Evolutionary conservation across 2,797 vertebrate genomes (phyloP).

Genomic region (Danionella dracula): DNA sequence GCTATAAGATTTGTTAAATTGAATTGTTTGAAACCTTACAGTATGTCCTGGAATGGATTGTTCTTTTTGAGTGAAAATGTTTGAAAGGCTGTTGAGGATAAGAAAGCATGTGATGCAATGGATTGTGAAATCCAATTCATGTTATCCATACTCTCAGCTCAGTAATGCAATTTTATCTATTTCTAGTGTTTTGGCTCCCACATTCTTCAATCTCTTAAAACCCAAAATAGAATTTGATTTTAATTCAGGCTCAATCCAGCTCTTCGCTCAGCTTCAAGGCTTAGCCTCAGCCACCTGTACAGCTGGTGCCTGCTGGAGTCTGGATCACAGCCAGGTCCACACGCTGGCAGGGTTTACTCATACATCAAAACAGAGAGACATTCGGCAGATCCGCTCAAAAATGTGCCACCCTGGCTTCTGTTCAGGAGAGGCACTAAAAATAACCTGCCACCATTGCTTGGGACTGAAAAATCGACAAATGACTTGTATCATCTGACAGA

Average conservation of each 20-base stretch:
- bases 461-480: slow-evolving; percentile 2
- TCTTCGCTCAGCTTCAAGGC: slow-evolving; percentile 27
- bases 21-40: too few relatives aligned
- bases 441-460: slow-evolving; percentile 6
- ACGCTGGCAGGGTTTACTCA: slow-evolving; percentile 14
- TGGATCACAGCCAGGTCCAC: slow-evolving; percentile 34
- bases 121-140: not conserved
- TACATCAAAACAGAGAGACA: slow-evolving; percentile 34
- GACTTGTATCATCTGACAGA: slow-evolving; percentile 1
- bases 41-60: too few relatives aligned
- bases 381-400: slow-evolving; percentile 14
- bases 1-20: too few relatives aligned
- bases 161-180: not conserved
- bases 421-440: slow-evolving; percentile 16
- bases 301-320: slow-evolving; percentile 38
- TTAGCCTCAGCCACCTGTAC: slow-evolving; percentile 33
- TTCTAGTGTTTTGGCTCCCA: slow-evolving; percentile 4
- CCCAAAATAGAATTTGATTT: slow-evolving; percentile 32
- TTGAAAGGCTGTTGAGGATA: not conserved
- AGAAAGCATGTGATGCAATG: not conserved
- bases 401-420: not conserved
- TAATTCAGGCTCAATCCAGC: slow-evolving; percentile 39
- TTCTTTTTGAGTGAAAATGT: too few relatives aligned
- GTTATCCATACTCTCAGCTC: not conserved
- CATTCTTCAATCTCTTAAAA: slow-evolving; percentile 16